Conservation (phyloP, 2,797 vertebrate species). For the Darevskia mixta region DNA sequence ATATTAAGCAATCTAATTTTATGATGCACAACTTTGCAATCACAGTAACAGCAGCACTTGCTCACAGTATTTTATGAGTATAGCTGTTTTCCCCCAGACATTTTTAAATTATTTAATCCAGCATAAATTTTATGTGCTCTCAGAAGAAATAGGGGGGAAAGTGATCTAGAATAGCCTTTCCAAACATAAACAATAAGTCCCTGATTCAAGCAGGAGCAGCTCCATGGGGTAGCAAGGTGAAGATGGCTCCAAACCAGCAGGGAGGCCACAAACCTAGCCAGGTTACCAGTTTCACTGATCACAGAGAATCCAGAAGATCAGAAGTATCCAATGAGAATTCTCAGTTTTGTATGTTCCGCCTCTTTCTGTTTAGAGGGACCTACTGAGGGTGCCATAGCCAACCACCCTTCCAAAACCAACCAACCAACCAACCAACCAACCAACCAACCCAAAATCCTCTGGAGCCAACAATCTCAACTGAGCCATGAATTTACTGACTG, state of each 20-base stretch:
- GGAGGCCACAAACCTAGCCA: neutral
- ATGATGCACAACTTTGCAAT: constrained; percentile 39
- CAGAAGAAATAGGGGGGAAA: neutral
- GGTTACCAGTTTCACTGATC: neutral
- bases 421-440: too few species aligned
- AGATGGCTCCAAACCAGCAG: too few species aligned
- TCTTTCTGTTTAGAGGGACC: neutral
- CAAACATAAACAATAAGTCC: constrained; percentile 2
- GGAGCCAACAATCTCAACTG: neutral
- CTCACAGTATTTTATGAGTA: constrained; percentile 14
- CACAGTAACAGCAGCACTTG: constrained; percentile 48
- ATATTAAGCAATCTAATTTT: constrained; percentile 35
- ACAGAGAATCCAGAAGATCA: neutral
- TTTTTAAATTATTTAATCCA: neutral
- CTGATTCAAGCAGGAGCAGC: neutral
- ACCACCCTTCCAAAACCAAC: neutral
- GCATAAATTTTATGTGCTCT: neutral
- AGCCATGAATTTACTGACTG: neutral
- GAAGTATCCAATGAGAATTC: neutral
- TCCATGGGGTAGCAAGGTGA: neutral
- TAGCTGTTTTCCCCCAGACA: neutral
- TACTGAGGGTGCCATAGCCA: neutral
- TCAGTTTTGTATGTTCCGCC: neutral
- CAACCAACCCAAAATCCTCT: neutral
- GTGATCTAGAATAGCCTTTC: neutral